Evolutionary conservation across 1,140 invertebrate genomes (phyloP).

Genomic region (Monomorium pharaonis): DNA sequence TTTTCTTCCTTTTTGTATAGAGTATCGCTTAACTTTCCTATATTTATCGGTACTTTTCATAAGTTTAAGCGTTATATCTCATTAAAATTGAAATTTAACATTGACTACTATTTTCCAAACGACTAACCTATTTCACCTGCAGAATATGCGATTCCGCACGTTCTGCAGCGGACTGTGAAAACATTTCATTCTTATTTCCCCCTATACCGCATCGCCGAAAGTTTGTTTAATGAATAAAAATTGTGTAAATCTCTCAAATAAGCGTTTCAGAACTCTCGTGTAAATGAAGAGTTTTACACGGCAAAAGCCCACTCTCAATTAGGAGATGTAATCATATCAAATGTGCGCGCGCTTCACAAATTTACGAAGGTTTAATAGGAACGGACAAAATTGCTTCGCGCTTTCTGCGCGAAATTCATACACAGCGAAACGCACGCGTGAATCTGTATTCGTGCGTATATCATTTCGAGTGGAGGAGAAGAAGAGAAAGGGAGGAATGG

Average conservation of each 20-base stretch:
- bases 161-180: neutral
- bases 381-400: slow-evolving; percentile 7
- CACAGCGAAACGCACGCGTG: neutral
- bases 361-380: neutral
- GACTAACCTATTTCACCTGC: slow-evolving; percentile 6
- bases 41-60: neutral
- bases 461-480: neutral
- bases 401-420: neutral
- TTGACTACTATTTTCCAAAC: slow-evolving; percentile 9
- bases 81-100: neutral
- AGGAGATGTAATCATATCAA: slow-evolving; percentile 3
- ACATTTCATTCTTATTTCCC: slow-evolving; percentile 5
- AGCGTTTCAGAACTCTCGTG: neutral
- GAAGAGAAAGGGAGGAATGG: neutral
- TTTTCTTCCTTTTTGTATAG: neutral
- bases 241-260: slow-evolving; percentile 18
- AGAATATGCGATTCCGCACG: neutral
- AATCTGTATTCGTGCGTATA: slow-evolving; percentile 24
- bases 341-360: neutral
- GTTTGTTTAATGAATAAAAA: slow-evolving; percentile 5
- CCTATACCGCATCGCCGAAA: neutral
- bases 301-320: neutral
- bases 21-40: neutral
- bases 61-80: slow-evolving; percentile 7
- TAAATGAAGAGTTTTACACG: neutral